Conservation (phyloP, 2,888 invertebrate species). For the Andrena marginata region DNA sequence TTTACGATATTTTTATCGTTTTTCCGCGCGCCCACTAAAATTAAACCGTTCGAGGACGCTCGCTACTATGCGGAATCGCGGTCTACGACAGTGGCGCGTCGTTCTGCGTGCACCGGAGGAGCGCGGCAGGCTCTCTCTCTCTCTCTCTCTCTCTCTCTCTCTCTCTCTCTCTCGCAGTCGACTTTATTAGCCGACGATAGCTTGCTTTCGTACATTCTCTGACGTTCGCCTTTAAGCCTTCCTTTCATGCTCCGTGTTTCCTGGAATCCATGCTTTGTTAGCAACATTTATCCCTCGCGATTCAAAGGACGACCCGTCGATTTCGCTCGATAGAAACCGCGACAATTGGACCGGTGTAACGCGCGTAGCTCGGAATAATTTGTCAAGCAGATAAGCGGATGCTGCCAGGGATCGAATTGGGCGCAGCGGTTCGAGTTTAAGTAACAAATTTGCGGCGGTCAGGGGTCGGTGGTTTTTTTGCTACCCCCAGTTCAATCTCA, state of each 20-base stretch:
- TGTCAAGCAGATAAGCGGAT: not conserved
- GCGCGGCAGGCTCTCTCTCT: not conserved
- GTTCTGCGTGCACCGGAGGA: not conserved
- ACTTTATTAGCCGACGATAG: not conserved
- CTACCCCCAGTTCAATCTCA: conserved; percentile 45
- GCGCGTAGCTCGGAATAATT: not conserved
- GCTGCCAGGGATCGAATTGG: not conserved
- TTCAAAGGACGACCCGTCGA: not conserved
- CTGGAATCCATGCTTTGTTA: not conserved
- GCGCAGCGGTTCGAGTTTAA: not conserved
- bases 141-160: not conserved
- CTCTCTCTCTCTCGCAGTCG: not conserved
- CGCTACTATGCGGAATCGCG: conserved; percentile 47
- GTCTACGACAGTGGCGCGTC: conserved; percentile 21
- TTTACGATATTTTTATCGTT: conserved; percentile 54
- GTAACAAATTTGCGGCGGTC: conserved; percentile 49
- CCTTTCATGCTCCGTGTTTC: not conserved
- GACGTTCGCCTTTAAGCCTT: not conserved
- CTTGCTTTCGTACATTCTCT: not conserved
- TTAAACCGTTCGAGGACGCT: conserved; percentile 56
- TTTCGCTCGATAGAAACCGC: not conserved
- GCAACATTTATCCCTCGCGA: too few relatives aligned
- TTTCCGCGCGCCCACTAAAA: conserved; percentile 53
- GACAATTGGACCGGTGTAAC: not conserved
- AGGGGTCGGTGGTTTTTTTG: conserved; percentile 25